These are phyloP conservation scores for Manis crassicaudata DNA, from an alignment of 2,797 vertebrate genomes.

Conservation along the genomic window DNA sequence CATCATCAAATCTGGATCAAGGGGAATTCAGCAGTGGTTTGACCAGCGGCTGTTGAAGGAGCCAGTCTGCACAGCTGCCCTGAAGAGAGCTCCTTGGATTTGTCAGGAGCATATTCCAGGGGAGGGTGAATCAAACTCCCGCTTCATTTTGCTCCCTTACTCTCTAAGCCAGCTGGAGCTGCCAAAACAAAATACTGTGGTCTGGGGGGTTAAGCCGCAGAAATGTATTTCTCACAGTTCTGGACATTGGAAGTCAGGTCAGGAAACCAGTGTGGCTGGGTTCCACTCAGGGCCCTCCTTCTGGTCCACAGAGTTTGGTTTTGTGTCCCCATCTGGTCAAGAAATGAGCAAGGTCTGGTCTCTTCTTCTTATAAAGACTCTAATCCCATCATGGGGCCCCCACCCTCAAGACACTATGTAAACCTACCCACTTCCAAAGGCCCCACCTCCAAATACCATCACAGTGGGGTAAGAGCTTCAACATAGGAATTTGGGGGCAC, in stretches of 20 bases:
- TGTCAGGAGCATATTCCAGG: background rate
- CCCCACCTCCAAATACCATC: background rate
- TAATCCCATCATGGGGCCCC: background rate
- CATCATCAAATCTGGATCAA: background rate
- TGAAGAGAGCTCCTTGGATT: background rate
- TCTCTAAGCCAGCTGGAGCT: background rate
- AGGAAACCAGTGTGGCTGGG: background rate
- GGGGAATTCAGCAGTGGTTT: background rate
- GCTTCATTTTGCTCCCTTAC: background rate
- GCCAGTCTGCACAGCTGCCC: background rate
- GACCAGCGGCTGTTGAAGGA: background rate
- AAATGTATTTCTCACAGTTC: background rate
- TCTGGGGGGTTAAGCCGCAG: background rate
- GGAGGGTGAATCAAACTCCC: background rate
- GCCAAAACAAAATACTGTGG: background rate
- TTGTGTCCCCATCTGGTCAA: background rate
- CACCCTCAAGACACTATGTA: background rate
- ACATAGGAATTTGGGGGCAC: background rate
- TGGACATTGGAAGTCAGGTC: background rate
- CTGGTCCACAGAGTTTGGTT: background rate
- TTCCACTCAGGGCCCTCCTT: background rate
- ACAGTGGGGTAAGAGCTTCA: background rate
- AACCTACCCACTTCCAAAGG: background rate
- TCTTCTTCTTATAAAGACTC: background rate
- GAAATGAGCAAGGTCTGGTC: background rate